Evolutionary conservation across 1,140 invertebrate genomes (phyloP).

Genomic region (Aphaenogaster floridana): DNA sequence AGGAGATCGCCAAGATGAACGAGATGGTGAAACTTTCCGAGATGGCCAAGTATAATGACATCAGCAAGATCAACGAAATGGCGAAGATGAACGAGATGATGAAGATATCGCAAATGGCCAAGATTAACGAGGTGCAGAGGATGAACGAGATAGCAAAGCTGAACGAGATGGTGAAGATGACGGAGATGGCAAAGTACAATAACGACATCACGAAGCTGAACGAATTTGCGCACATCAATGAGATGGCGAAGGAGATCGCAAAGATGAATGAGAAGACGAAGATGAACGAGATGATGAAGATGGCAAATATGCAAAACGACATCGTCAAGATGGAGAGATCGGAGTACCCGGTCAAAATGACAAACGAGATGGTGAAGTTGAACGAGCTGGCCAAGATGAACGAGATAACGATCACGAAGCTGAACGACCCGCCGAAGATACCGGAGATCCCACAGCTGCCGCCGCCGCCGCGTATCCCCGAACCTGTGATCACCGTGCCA

Average conservation of each 20-base stretch:
- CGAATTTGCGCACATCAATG: constrained; percentile 85
- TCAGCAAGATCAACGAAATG: constrained; percentile 83
- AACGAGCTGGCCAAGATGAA: constrained; percentile 85
- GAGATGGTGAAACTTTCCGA: constrained; percentile 85
- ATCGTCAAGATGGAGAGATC: constrained; percentile 81
- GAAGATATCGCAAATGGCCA: constrained; percentile 84
- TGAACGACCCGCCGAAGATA: constrained; percentile 83
- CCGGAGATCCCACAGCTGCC: constrained; percentile 77
- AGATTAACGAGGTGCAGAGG: constrained; percentile 83
- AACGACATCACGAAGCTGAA: constrained; percentile 82
- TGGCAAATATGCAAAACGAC: constrained; percentile 85
- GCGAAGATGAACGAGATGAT: constrained; percentile 85
- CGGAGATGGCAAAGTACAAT: constrained; percentile 85
- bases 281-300: constrained; percentile 86
- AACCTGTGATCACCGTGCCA: constrained; percentile 86
- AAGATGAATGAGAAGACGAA: constrained; percentile 86
- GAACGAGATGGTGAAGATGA: constrained; percentile 86
- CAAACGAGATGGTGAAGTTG: constrained; percentile 84
- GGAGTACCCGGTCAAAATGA: constrained; percentile 84
- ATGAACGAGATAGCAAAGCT: constrained; percentile 86
- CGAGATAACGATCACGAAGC: constrained; percentile 86
- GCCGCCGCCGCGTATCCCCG: constrained; percentile 81
- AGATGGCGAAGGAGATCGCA: constrained; percentile 86
- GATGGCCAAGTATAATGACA: constrained; percentile 86
- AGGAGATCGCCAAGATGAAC: constrained; percentile 85